These are phyloP conservation scores for Bradypodion ventrale DNA, from an alignment of 2,797 vertebrate species.

Conservation along the genomic window DNA sequence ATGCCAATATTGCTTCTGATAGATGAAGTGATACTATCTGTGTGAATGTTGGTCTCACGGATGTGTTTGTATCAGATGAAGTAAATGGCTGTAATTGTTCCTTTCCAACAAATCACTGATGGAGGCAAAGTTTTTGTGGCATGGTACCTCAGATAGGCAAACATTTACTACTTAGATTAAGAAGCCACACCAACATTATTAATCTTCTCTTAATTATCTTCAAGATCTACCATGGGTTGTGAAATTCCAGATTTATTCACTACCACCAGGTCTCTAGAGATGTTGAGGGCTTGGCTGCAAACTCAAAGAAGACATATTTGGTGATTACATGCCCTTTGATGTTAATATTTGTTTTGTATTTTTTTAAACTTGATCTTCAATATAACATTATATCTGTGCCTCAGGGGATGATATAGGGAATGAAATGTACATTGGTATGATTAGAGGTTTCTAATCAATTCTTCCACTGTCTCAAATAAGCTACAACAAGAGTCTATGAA, in stretches of 20 bases:
- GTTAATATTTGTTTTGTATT: neutral
- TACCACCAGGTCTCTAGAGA: neutral
- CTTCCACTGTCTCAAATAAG: neutral
- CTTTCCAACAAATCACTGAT: conserved; percentile 37
- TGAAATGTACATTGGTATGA: neutral
- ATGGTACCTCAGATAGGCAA: conserved; percentile 29
- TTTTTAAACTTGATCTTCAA: neutral
- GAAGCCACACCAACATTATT: conserved; percentile 6
- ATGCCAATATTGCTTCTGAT: conserved; percentile 52
- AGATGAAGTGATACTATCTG: conserved; percentile 50
- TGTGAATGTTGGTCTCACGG: conserved; percentile 31
- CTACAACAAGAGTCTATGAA: neutral
- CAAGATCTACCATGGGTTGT: neutral
- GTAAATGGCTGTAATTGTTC: conserved; percentile 48
- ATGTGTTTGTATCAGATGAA: conserved; percentile 34
- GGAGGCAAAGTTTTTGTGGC: conserved; percentile 18
- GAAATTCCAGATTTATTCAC: neutral
- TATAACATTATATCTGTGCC: neutral
- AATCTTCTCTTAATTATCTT: conserved; percentile 30
- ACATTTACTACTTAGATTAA: conserved; percentile 27
- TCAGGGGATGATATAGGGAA: neutral
- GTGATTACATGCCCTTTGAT: neutral
- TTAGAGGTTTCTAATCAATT: neutral
- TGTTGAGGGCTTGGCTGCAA: neutral
- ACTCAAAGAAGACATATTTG: neutral